Conservation (phyloP, 2,888 invertebrate genomes). For the Tricholauxania praeusta region DNA sequence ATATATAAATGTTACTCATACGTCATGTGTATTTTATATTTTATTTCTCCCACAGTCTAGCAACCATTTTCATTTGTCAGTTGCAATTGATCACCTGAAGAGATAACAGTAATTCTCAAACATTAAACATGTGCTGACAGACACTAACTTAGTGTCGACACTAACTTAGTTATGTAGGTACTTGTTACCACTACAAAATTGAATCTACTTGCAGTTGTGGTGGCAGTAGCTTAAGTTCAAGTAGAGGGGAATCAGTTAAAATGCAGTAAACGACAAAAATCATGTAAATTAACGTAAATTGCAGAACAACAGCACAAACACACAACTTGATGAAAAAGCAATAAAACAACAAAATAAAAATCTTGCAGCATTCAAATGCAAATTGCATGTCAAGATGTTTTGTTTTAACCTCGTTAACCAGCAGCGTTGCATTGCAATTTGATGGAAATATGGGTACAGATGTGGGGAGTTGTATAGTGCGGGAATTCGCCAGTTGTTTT, state of each 20-base stretch:
- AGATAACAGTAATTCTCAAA: not conserved
- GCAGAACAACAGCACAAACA: constrained; percentile 6
- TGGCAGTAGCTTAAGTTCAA: too few relatives aligned
- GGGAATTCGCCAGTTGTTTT: too few relatives aligned
- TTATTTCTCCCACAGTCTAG: too few relatives aligned
- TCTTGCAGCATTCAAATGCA: constrained; percentile 23
- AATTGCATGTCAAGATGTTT: constrained; percentile 18
- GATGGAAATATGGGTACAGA: too few relatives aligned
- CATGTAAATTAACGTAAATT: constrained; percentile 32
- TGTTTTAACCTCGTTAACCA: constrained; percentile 8
- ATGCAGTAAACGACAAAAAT: constrained; percentile 27
- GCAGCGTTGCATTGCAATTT: too few relatives aligned
- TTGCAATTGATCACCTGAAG: not conserved
- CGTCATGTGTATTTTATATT: too few relatives aligned
- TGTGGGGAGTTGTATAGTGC: too few relatives aligned
- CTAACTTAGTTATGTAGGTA: not conserved
- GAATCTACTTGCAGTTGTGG: too few relatives aligned
- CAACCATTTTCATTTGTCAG: too few relatives aligned
- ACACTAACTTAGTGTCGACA: not conserved
- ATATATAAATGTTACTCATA: too few relatives aligned
- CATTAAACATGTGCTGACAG: not conserved
- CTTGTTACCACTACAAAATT: too few relatives aligned
- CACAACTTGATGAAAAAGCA: not conserved
- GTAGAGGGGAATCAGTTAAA: constrained; percentile 15
- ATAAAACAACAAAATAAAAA: constrained; percentile 1